Conservation (phyloP, 2,888 invertebrate genomes). For the Tethea ocularis region DNA sequence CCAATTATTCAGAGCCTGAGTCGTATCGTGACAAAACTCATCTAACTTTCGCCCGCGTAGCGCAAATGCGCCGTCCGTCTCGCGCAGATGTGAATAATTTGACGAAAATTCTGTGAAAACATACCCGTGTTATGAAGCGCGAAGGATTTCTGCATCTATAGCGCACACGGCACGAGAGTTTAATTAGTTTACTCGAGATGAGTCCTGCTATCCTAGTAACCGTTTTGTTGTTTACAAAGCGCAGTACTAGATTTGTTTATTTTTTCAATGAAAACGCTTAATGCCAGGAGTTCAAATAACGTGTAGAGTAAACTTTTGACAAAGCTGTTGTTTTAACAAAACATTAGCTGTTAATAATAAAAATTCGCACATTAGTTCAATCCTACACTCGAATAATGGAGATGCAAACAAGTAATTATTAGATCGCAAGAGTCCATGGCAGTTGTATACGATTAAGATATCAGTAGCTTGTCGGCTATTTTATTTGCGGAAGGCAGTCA, state of each 20-base stretch:
- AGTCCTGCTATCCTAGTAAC: conserved; percentile 25
- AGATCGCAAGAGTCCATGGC: neutral
- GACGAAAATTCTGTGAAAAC: conserved; percentile 34
- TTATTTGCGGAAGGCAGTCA: conserved; percentile 33
- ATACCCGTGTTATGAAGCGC: conserved; percentile 34
- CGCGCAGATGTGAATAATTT: conserved; percentile 54
- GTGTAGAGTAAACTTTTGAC: neutral
- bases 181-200: conserved; percentile 27
- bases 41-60: conserved; percentile 54
- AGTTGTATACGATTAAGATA: conserved; percentile 10
- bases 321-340: neutral
- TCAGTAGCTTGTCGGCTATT: conserved; percentile 16
- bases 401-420: neutral
- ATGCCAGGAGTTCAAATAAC: neutral
- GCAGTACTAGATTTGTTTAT: neutral
- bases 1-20: conserved; percentile 54
- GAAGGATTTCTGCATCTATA: conserved; percentile 25
- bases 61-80: conserved; percentile 32
- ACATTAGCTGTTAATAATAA: neutral
- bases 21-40: conserved; percentile 57
- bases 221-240: neutral
- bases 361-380: neutral
- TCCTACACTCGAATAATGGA: neutral
- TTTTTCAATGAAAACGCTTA: neutral
- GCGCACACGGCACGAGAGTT: neutral